A percentile compares a stretch with the other conserved stretches of the same genome.
phyloP scores from a whole-genome alignment of 2,888 invertebrate species.

The Hyposoter dolosus region DNA sequence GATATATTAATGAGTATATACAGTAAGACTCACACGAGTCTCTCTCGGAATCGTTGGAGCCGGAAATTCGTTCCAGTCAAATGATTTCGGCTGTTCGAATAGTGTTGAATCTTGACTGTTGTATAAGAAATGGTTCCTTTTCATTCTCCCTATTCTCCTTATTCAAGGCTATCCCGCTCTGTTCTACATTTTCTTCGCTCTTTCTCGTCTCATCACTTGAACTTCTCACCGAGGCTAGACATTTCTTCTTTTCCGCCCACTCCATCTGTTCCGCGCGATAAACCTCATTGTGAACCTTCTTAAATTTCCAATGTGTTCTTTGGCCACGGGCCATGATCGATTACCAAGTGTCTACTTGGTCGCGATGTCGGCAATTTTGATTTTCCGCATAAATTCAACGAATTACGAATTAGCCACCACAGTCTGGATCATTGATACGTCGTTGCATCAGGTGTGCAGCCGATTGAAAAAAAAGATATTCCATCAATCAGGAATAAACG shows the following conservation, averaged over 20 bases:
- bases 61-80: slow-evolving; percentile 67
- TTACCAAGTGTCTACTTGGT: slow-evolving; percentile 24
- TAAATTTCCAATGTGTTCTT: slow-evolving; percentile 25
- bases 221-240: slow-evolving; percentile 28
- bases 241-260: slow-evolving; percentile 31
- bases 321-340: slow-evolving; percentile 38
- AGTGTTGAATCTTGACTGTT: slow-evolving; percentile 57
- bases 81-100: slow-evolving; percentile 45
- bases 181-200: slow-evolving; percentile 9
- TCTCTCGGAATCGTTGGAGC: slow-evolving; percentile 60
- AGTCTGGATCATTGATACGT: background rate
- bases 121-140: slow-evolving; percentile 55
- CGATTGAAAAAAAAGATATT: background rate
- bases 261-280: slow-evolving; percentile 41
- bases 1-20: slow-evolving; percentile 13
- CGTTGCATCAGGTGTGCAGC: background rate
- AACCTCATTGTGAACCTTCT: slow-evolving; percentile 35
- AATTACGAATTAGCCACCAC: background rate
- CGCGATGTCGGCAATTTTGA: slow-evolving; percentile 26
- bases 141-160: slow-evolving; percentile 48
- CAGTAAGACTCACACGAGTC: slow-evolving; percentile 10
- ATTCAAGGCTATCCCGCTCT: slow-evolving; percentile 39
- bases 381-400: slow-evolving; percentile 5
- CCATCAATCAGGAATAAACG: slow-evolving; percentile 44
- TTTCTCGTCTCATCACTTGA: slow-evolving; percentile 39